Evolutionary conservation across 2,888 invertebrate species (phyloP).

Genomic region (Stenodema calcarata): DNA sequence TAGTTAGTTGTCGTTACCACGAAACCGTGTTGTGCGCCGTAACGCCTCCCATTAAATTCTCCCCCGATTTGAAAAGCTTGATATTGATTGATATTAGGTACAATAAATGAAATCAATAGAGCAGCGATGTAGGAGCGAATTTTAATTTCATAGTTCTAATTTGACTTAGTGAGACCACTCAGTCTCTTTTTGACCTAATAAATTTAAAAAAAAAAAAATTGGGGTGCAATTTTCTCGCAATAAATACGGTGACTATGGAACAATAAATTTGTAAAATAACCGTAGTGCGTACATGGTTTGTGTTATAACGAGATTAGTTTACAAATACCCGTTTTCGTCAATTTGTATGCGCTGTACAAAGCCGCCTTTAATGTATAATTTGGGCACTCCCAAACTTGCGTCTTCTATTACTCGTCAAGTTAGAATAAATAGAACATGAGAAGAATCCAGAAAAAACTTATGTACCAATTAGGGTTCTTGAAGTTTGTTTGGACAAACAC

Average conservation of each 20-base stretch:
- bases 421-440: no score
- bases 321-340: background rate
- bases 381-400: no score
- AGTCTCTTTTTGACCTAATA: background rate
- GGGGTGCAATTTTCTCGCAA: background rate
- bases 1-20: background rate
- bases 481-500: no score
- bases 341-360: background rate
- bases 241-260: background rate
- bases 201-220: no score
- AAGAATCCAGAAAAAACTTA: no score
- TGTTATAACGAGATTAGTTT: background rate
- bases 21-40: background rate
- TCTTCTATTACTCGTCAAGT: no score
- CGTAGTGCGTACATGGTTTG: background rate
- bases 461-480: no score
- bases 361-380: background rate
- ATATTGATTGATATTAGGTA: background rate
- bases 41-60: background rate
- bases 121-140: background rate
- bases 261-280: background rate
- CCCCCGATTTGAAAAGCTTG: background rate
- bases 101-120: background rate
- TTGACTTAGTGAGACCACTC: background rate
- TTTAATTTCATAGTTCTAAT: background rate